phyloP scores from a whole-genome alignment of 2,113 vertebrate species.

The Sturnus vulgaris region DNA sequence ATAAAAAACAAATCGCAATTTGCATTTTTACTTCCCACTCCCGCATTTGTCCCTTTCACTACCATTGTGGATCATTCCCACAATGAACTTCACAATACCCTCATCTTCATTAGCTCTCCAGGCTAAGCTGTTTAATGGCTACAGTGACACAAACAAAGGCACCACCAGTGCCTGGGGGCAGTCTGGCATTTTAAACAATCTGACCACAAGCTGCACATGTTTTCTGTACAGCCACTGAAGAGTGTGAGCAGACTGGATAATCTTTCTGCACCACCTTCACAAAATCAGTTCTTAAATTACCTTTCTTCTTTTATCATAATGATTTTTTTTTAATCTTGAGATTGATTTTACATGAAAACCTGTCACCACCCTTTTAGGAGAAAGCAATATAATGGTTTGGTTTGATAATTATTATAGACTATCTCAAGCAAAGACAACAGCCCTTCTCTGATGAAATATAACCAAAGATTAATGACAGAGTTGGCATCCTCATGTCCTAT shows the following conservation, averaged over 20 bases:
- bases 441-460: constrained; percentile 48
- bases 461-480: constrained; percentile 57
- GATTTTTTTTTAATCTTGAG: constrained; percentile 23
- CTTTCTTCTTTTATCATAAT: constrained; percentile 9
- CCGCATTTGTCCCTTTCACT: background rate
- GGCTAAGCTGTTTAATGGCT: background rate
- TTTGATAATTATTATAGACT: constrained; percentile 40
- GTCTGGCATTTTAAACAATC: background rate
- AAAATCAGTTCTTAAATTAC: background rate
- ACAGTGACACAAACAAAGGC: constrained; percentile 1
- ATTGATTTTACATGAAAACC: constrained; percentile 42
- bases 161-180: background rate
- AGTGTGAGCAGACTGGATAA: background rate
- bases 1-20: background rate
- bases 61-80: background rate
- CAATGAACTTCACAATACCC: background rate
- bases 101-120: background rate
- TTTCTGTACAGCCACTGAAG: background rate
- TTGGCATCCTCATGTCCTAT: constrained; percentile 44
- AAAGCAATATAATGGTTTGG: constrained; percentile 23
- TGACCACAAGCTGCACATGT: background rate
- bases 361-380: constrained; percentile 1
- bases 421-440: background rate
- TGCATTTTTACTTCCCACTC: background rate
- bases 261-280: background rate